Evolutionary conservation across 2,113 vertebrate genomes (phyloP), one percentile per base, ranked within the genome.

Genomic region (Haemorhous mexicanus): DNA sequence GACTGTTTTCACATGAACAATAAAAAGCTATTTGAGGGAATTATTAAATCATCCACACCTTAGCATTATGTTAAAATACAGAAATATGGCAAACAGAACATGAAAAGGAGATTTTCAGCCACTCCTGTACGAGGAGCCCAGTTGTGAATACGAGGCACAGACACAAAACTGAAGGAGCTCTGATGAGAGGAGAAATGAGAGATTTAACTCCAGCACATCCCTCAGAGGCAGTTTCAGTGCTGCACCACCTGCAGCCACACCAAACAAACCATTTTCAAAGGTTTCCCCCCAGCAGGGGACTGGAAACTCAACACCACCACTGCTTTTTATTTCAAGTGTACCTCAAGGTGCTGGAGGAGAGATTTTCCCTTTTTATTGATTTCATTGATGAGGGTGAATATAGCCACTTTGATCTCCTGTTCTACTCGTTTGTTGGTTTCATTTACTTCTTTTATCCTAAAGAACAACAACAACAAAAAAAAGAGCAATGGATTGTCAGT

Each of bases 321-420:
- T 87, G 3, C 63, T 87, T 87, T 94, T 86, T 39, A 79, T 95
- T 93, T 96, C 85, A 95, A 96, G 83, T 94, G 64, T 98, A 99
- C 99, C 99, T 99, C 99, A 91, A 99, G 97, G 97, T 99, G 99
- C 97, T 99, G 99, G 67, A 99, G 97, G 61, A 99, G 98, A 97
- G 99, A 98, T 97, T 99, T 99, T 86, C 99, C 99, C 97, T 99
- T 99, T 97, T 99, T 99, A 98, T 99, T 99, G 97, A 99, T 99
- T 97, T 99, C 99, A 97, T 99, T 99, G 98, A 99, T 99, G 84
- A 99, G 99, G 43, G 99, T 99, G 97, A 99, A 99, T 95, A 99
- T 99, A 59, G 99, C 99, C 82, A 99, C 99, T 98, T 99, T 99
- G 97, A 99, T 99, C 95, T 99, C 99, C 93, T 99, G 99, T 95